Evolutionary conservation across 2,888 invertebrate species (phyloP), one percentile per base, ranked within the genome.

Genomic region (Chalcosyrphus nemorum): DNA sequence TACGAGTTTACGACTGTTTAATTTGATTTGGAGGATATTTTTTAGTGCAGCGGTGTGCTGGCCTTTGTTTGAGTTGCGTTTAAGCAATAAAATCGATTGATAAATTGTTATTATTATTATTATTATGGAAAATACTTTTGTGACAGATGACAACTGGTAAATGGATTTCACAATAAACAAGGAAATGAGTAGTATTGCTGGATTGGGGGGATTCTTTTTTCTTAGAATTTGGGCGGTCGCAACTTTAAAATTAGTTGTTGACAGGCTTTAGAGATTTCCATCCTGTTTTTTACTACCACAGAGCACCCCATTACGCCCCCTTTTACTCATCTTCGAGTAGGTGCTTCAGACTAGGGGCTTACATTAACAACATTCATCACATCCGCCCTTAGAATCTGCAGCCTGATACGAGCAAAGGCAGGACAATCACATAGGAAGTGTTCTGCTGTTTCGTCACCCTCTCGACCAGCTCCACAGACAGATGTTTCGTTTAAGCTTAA

Each of bases 1-100:
- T 75, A 88, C 32, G 32, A 88, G 87, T 90, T 90, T 89, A 90
- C 90, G 90, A 90, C 89, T 90, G 88, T 88, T 90, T 90, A 89
- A 90, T 90, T 90, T 89, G 89, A 90, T 90, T 90, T 90, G 87
- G 88, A 86, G 21, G 27, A 9, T n/a, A 11, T 9, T 15, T 45
- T 70, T 27, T 45, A 35, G 61, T 35, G 54, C n/a, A 11, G 45
- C 32, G 4, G 24, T 19, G 38, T 13, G 41, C 19, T 47, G 5
- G 54, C 19, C 61, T 43, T 61, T 43, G 45, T 27, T 24, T 65
- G 41, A 13, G 4, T 50, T 21, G 35, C 7, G 24, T 38, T 56
- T 56, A 63, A 11, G 57, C 63, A 29, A 43, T 78, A 89, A 89
- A 86, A 86, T 82, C 84, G 87, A 87, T 88, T 89, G 89, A 90